Conservation (phyloP, 2,888 invertebrate species). For the Lysandra bellargus region DNA sequence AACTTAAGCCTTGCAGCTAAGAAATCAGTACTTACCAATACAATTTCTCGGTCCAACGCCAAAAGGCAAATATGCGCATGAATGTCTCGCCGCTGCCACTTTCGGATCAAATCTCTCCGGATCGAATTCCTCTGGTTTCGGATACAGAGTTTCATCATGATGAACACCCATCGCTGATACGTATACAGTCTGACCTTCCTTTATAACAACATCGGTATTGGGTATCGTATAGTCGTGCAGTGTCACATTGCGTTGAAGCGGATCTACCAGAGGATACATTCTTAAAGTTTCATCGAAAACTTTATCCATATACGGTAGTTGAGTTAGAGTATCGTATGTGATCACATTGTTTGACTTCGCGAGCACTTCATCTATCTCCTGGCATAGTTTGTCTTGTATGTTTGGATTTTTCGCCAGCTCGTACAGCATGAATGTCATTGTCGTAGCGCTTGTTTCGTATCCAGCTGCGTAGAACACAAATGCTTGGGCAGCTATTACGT, state of each 20-base stretch:
- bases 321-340: constrained; percentile 58
- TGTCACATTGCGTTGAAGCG: constrained; percentile 17
- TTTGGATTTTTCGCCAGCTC: constrained; percentile 58
- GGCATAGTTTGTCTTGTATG: constrained; percentile 56
- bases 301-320: constrained; percentile 63
- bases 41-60: constrained; percentile 62
- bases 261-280: constrained; percentile 27
- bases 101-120: constrained; percentile 67
- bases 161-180: constrained; percentile 41
- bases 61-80: constrained; percentile 63
- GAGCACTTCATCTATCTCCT: constrained; percentile 54
- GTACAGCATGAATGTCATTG: constrained; percentile 57
- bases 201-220: constrained; percentile 43
- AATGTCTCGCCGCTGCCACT: constrained; percentile 50
- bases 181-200: constrained; percentile 1
- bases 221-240: constrained; percentile 20
- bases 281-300: constrained; percentile 50
- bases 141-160: constrained; percentile 62
- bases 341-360: constrained; percentile 52
- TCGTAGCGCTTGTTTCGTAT: constrained; percentile 67
- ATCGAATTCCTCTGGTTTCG: constrained; percentile 66
- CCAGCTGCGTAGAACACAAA: constrained; percentile 59
- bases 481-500: constrained; percentile 29
- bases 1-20: too few species aligned
- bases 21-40: constrained; percentile 54